phyloP scores from a whole-genome alignment of 2,888 invertebrate genomes.

The Colletes collaris region DNA sequence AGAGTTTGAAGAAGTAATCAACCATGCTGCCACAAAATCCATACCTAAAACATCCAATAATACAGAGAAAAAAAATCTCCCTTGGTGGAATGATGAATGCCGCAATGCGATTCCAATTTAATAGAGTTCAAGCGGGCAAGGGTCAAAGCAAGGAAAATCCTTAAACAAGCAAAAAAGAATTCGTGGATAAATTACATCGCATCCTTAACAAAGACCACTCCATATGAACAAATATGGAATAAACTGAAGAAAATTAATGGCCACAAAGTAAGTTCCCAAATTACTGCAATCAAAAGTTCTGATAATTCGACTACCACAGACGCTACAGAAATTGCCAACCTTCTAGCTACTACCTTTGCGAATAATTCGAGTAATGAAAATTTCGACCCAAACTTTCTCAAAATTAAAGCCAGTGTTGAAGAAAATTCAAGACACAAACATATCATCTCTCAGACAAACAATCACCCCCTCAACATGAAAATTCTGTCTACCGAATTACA shows the following conservation, averaged over 20 bases:
- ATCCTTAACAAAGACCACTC: neutral
- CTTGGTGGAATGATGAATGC: conserved; percentile 6
- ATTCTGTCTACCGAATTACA: neutral
- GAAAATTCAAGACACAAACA: neutral
- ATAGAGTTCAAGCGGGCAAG: neutral
- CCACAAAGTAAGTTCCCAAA: neutral
- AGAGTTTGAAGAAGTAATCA: neutral
- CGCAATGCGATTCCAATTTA: neutral
- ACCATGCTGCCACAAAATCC: neutral
- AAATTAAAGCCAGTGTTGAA: neutral
- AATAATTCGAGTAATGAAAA: neutral
- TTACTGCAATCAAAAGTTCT: neutral
- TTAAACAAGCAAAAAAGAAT: too few relatives aligned
- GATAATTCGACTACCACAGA: neutral
- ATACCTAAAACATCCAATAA: neutral
- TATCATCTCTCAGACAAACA: neutral
- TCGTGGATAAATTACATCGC: too few relatives aligned
- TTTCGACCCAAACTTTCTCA: neutral
- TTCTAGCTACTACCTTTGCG: neutral
- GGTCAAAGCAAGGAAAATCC: conserved; percentile 1
- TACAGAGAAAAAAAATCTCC: neutral
- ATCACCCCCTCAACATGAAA: neutral
- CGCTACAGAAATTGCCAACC: conserved; percentile 4
- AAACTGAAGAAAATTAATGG: conserved; percentile 10
- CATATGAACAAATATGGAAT: neutral